A percentile compares a stretch with the other conserved stretches of the same genome.
phyloP scores from a whole-genome alignment of 2,113 vertebrate species.

The Mustelus asterias region DNA sequence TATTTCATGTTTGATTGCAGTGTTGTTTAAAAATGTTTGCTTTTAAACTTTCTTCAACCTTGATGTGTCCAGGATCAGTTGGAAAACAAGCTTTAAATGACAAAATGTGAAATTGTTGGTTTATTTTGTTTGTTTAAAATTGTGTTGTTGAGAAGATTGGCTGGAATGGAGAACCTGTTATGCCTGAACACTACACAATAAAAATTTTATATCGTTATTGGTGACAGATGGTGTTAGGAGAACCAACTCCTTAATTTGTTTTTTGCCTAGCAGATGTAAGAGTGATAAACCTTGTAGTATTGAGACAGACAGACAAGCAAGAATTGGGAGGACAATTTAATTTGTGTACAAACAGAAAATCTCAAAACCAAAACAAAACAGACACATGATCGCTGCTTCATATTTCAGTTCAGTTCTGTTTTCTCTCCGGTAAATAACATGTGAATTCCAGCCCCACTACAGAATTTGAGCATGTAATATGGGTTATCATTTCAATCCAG shows the following conservation, averaged over 20 bases:
- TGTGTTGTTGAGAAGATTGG: slow-evolving; percentile 37
- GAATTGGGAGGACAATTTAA: not conserved
- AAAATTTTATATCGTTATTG: slow-evolving; percentile 33
- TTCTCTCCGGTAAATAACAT: not conserved
- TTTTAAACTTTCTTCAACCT: slow-evolving; percentile 35
- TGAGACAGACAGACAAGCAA: not conserved
- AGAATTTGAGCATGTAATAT: not conserved
- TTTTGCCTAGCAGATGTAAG: not conserved
- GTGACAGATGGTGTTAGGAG: slow-evolving; percentile 18
- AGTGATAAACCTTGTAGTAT: not conserved
- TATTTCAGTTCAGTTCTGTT: not conserved
- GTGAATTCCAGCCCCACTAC: not conserved
- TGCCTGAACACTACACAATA: slow-evolving; percentile 37
- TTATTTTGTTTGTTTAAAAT: slow-evolving; percentile 38
- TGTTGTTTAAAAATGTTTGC: slow-evolving; percentile 34
- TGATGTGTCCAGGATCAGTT: slow-evolving; percentile 12
- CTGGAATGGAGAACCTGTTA: slow-evolving; percentile 21
- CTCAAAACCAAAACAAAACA: not conserved
- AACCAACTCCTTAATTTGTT: not conserved
- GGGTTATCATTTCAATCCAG: not conserved
- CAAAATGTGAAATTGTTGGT: slow-evolving; percentile 34
- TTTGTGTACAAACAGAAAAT: not conserved
- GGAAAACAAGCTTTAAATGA: slow-evolving; percentile 32
- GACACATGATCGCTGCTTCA: not conserved
- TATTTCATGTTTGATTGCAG: slow-evolving; percentile 18